Percentiles rank a stretch among this genome's conserved stretches.
Evolutionary conservation across 35 echinoderm and acorn worm species (phyloP).

Genomic region (Ophiothrix spiculata): DNA sequence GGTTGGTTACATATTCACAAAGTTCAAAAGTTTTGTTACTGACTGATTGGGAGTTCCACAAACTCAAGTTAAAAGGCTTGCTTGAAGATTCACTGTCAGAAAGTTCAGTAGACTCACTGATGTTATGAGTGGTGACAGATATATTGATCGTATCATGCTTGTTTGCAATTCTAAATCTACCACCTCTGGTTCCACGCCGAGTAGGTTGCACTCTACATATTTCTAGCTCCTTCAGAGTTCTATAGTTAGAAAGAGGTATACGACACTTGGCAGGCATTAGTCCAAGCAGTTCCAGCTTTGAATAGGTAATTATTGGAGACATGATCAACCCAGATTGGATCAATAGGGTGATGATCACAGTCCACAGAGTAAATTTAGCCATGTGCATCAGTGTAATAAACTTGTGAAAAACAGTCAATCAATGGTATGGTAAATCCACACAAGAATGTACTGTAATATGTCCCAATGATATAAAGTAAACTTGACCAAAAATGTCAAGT

Average conservation of each 20-base stretch:
- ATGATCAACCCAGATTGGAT: background rate
- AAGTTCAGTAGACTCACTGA: background rate
- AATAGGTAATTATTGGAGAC: background rate
- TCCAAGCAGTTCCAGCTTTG: background rate
- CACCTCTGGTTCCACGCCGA: background rate
- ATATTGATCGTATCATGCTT: background rate
- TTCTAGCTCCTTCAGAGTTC: background rate
- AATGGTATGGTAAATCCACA: background rate
- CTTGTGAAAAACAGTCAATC: background rate
- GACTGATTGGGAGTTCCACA: constrained; percentile 50
- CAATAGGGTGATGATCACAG: background rate
- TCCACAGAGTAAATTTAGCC: background rate
- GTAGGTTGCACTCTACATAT: background rate
- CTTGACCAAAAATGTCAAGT: background rate
- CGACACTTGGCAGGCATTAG: background rate
- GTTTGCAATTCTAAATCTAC: background rate
- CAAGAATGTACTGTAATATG: background rate
- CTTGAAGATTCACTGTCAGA: background rate
- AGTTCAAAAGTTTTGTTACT: constrained; percentile 43
- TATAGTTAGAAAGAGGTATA: background rate
- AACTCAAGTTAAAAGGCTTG: background rate
- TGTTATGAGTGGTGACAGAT: background rate
- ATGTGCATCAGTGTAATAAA: background rate
- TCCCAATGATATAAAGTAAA: background rate
- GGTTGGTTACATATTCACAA: constrained; percentile 38